Conservation (phyloP, 2,888 invertebrate genomes). For the Ennomos erosarius region DNA sequence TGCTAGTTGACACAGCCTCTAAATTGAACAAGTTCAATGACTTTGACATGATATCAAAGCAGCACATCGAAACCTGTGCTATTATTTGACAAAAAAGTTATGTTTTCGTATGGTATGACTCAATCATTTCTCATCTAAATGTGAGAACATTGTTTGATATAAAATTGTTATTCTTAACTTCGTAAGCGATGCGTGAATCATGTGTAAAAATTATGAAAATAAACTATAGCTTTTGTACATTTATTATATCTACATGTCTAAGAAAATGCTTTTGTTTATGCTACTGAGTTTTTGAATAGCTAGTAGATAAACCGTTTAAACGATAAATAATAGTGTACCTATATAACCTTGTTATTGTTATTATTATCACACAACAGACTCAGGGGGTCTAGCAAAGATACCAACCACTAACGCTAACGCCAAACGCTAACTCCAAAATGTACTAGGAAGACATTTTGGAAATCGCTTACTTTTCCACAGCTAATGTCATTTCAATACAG, state of each 20-base stretch:
- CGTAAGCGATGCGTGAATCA: conserved; percentile 27
- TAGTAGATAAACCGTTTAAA: no score
- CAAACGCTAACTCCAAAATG: no score
- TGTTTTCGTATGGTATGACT: conserved; percentile 25
- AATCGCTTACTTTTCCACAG: no score
- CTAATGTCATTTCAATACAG: no score
- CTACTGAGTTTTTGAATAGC: no score
- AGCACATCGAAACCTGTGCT: conserved; percentile 20
- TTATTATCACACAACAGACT: no score
- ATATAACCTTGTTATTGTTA: no score
- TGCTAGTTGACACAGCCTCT: conserved; percentile 33
- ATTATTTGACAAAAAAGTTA: conserved; percentile 26
- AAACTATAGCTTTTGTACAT: conserved; percentile 8
- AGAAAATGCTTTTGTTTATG: no score
- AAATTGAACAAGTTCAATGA: conserved; percentile 39
- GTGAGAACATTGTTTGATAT: conserved; percentile 25
- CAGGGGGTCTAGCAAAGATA: no score
- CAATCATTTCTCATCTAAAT: conserved; percentile 28
- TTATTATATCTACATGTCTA: neutral
- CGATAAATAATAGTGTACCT: no score
- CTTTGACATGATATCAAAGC: conserved; percentile 15
- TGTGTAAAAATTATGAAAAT: conserved; percentile 18
- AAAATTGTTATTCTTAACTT: conserved; percentile 23
- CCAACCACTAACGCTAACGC: no score
- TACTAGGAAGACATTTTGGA: no score